These are phyloP conservation scores for Crypturellus tataupa DNA, from an alignment of 2,797 vertebrate genomes.

Conservation along the genomic window DNA sequence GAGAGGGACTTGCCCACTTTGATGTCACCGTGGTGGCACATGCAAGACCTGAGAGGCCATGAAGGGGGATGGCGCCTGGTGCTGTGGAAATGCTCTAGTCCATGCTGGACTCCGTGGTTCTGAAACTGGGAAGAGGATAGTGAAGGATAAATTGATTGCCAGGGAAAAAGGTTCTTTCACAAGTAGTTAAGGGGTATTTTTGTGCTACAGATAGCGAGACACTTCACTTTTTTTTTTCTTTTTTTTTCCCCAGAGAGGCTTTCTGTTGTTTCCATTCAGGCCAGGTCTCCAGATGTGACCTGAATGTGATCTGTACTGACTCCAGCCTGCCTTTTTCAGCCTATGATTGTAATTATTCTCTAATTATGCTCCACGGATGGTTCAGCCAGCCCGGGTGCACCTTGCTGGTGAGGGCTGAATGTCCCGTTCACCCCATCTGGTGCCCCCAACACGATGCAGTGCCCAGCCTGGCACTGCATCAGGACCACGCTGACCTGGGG, in stretches of 20 bases:
- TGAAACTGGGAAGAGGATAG: neutral
- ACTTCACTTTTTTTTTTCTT: no score
- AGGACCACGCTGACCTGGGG: rapidly evolving
- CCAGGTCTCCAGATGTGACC: slow-evolving; percentile 25
- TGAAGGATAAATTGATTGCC: rapidly evolving
- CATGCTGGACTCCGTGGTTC: neutral
- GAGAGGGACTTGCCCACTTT: neutral
- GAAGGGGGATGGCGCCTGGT: neutral
- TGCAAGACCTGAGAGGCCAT: neutral
- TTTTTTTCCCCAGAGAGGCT: neutral
- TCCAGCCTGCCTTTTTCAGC: neutral
- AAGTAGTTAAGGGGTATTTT: neutral
- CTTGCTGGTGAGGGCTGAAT: neutral
- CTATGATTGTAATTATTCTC: slow-evolving; percentile 17
- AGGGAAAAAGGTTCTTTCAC: neutral
- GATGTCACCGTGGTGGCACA: neutral
- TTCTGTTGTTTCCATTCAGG: neutral
- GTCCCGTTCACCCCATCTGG: rapidly evolving
- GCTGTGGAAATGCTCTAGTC: neutral
- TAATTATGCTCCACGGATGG: slow-evolving; percentile 33
- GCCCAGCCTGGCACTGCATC: rapidly evolving
- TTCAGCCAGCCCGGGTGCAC: neutral
- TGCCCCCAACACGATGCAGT: rapidly evolving
- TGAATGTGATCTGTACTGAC: neutral
- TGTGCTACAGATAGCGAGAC: neutral